Evolutionary conservation across 2,113 vertebrate genomes (phyloP).

Genomic region (Grammomys dolichurus): DNA sequence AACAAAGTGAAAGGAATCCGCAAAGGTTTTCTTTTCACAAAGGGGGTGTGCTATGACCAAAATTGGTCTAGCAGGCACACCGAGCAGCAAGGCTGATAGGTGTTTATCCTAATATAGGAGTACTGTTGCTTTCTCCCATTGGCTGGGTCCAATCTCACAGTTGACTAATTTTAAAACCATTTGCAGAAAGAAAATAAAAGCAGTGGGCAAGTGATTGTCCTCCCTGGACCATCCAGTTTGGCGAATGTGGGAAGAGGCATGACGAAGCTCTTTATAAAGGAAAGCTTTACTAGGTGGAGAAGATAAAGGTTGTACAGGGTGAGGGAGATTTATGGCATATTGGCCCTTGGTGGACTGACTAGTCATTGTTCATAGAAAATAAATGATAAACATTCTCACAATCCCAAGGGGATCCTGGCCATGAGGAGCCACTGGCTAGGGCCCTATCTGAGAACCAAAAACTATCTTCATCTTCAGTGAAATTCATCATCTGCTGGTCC

Average conservation of each 20-base stretch:
- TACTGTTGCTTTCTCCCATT: background rate
- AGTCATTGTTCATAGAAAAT: background rate
- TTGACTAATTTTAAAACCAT: background rate
- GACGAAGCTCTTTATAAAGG: background rate
- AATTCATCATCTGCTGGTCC: background rate
- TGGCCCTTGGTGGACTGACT: background rate
- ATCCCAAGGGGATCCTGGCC: background rate
- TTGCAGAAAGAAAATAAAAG: background rate
- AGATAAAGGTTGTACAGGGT: background rate
- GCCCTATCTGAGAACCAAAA: background rate
- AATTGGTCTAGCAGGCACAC: background rate
- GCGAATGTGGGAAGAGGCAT: background rate
- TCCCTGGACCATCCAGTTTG: background rate
- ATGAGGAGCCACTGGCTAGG: background rate
- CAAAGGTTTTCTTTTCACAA: background rate
- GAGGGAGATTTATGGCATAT: background rate
- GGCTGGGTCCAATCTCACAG: background rate
- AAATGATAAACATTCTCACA: background rate
- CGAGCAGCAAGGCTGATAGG: too few relatives aligned
- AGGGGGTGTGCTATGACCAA: background rate
- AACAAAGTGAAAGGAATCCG: background rate
- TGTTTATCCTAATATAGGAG: background rate
- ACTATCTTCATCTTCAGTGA: background rate
- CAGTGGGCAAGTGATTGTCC: background rate
- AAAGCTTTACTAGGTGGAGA: background rate